Evolutionary conservation across 2,888 invertebrate genomes (phyloP), one percentile per base, ranked within the genome.

Genomic region (Chymomyza amoena): DNA sequence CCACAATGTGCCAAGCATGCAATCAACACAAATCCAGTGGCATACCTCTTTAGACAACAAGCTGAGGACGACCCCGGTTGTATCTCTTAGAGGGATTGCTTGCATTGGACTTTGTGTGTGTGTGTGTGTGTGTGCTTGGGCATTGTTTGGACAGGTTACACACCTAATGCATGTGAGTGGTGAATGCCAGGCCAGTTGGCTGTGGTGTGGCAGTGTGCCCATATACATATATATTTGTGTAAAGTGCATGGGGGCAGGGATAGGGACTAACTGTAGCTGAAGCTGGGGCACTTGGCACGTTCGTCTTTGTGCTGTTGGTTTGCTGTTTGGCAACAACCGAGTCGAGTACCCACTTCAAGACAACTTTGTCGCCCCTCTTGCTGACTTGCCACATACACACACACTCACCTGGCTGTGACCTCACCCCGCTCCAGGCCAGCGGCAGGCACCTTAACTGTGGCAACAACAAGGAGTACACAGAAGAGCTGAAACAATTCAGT

Each of bases 211-310:
- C 32, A 32, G 32, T 32, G 13, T 45, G 39, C 39, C 39, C 39
- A 45, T 45, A 45, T 45, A 13, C n/a, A n/a, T n/a, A n/a, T n/a
- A n/a, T n/a, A n/a, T n/a, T n/a, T 45, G 2, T 45, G 13, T 45
- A 4, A 54, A 54, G 54, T 54, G 20, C 54, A n/a, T 20, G 39
- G 39, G 10, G 54, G n/a, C n/a, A n/a, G n/a, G n/a, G n/a, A n/a
- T 18, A 54, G 1, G 13, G 13, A 54, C 16, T 54, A 15, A 20
- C 16, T 32, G 60, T 32, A 28, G 52, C 73, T 72, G 82, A 74
- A 76, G 72, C 75, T 72, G 76, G 25, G 71, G 75, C 76, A 87
- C 83, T 87, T 85, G 86, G 86, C 83, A 84, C 88, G 83, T 87
- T 82, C 78, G 68, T 64, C 68, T 78, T 80, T 77, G 86, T 75